A percentile compares a stretch with the other conserved stretches of the same genome.
Evolutionary conservation across 1,140 invertebrate genomes (phyloP).

Genomic region (Druon quercuslanigerum): DNA sequence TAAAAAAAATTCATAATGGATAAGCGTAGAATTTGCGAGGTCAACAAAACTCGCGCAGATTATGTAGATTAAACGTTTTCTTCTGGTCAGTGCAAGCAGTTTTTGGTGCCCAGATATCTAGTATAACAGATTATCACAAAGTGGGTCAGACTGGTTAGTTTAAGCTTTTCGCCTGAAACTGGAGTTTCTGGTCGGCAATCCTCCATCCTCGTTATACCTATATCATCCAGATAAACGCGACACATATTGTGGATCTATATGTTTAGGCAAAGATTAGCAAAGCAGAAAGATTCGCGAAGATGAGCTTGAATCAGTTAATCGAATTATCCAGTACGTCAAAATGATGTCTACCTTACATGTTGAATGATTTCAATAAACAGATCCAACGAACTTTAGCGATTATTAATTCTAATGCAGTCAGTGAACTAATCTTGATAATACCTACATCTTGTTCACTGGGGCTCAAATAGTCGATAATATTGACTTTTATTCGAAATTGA

Average conservation of each 20-base stretch:
- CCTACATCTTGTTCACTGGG: background rate
- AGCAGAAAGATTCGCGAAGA: slow-evolving; percentile 9
- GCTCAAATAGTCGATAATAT: too few relatives aligned
- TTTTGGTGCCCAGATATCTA: too few relatives aligned
- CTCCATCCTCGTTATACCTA: background rate
- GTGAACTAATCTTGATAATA: background rate
- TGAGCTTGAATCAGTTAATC: background rate
- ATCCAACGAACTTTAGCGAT: background rate
- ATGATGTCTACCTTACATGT: background rate
- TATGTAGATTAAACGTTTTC: too few relatives aligned
- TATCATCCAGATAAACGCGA: background rate
- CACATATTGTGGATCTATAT: background rate
- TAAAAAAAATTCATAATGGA: too few relatives aligned
- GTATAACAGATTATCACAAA: too few relatives aligned
- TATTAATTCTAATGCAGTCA: slow-evolving; percentile 20
- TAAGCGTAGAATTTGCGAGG: too few relatives aligned
- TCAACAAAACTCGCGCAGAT: too few relatives aligned
- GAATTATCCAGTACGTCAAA: slow-evolving; percentile 3
- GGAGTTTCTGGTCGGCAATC: too few relatives aligned
- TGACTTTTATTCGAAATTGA: too few relatives aligned
- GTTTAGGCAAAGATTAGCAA: background rate
- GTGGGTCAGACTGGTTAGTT: too few relatives aligned
- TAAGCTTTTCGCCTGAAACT: too few relatives aligned
- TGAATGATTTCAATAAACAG: slow-evolving; percentile 16
- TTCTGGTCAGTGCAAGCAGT: too few relatives aligned